phyloP scores from a whole-genome alignment of 2,113 vertebrate species.

The Chunga burmeisteri region DNA sequence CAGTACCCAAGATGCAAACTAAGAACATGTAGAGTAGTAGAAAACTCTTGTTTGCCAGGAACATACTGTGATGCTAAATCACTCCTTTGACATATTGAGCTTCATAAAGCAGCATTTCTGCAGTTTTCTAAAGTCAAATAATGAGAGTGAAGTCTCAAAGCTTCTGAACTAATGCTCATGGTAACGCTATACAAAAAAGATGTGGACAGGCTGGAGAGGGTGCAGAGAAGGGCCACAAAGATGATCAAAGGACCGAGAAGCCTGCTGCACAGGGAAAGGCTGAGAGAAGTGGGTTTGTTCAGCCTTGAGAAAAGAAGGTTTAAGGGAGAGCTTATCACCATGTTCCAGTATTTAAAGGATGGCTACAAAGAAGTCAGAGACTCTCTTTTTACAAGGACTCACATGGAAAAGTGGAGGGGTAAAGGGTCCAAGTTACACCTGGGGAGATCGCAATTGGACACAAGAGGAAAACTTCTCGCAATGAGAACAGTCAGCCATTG shows the following conservation, averaged over 20 bases:
- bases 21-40: not conserved
- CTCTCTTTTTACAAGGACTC: not conserved
- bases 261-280: not conserved
- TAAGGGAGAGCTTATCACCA: not conserved
- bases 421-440: not conserved
- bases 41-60: not conserved
- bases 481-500: not conserved
- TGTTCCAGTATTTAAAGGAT: not conserved
- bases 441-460: not conserved
- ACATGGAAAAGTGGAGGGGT: not conserved
- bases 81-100: not conserved
- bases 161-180: not conserved
- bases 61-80: not conserved
- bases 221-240: not conserved
- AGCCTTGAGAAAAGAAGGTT: not conserved
- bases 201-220: no score
- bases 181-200: not conserved
- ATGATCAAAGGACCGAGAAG: not conserved
- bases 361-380: not conserved
- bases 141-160: not conserved
- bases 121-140: not conserved
- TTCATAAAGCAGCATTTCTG: not conserved
- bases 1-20: not conserved
- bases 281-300: not conserved
- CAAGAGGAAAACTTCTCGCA: not conserved